Evolutionary conservation across 2,113 vertebrate species (phyloP).

Genomic region (Xerus inauris): DNA sequence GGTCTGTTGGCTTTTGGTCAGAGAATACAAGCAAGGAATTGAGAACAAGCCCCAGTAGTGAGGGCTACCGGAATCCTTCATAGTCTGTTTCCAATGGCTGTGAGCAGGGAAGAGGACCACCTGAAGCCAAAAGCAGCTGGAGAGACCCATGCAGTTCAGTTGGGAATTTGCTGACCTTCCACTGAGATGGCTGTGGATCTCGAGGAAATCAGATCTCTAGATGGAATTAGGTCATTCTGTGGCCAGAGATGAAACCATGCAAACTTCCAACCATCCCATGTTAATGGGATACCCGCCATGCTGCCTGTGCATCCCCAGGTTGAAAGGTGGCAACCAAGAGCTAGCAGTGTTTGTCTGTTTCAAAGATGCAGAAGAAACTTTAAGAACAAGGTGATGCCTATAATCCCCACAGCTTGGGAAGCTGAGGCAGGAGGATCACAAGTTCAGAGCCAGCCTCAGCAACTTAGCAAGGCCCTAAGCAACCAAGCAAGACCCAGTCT

Average conservation of each 20-base stretch:
- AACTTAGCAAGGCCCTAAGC: no score
- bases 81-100: no score
- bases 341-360: neutral
- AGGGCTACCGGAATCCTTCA: neutral
- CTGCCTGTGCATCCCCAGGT: rapidly evolving
- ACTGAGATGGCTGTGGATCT: neutral
- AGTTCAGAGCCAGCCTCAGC: no score
- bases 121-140: neutral
- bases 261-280: neutral
- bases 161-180: neutral
- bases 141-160: neutral
- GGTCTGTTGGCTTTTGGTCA: neutral
- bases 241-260: neutral
- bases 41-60: neutral
- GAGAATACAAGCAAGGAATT: neutral
- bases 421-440: no score
- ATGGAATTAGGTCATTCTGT: neutral
- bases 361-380: slow-evolving; percentile 10
- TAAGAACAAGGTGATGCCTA: neutral
- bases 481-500: no score
- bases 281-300: neutral
- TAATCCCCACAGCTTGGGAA: no score
- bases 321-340: neutral
- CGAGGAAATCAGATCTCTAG: neutral
- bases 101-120: neutral